Conservation (phyloP, 2,888 invertebrate genomes). For the Zygaena filipendulae region DNA sequence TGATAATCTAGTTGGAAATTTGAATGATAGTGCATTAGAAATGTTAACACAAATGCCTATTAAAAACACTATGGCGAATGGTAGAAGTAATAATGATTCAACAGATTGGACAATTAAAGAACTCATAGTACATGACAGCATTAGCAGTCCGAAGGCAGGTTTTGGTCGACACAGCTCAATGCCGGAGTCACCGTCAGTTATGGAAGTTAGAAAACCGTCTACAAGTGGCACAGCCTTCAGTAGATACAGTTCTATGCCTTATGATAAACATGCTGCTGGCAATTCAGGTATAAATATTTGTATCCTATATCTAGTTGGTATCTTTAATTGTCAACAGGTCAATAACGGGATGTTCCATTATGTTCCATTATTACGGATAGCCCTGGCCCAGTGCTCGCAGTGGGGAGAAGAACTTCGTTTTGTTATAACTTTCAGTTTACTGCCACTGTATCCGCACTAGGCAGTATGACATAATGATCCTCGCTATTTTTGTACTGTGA, state of each 20-base stretch:
- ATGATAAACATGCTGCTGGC: constrained; percentile 33
- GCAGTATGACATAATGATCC: too few relatives aligned
- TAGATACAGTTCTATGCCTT: constrained; percentile 56
- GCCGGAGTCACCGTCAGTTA: constrained; percentile 51
- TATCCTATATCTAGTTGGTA: too few relatives aligned
- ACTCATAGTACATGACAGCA: constrained; percentile 31
- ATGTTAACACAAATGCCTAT: constrained; percentile 45
- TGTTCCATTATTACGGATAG: too few relatives aligned
- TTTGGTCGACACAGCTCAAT: constrained; percentile 54
- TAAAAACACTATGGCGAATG: constrained; percentile 23
- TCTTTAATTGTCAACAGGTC: too few relatives aligned
- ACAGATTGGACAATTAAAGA: constrained; percentile 38
- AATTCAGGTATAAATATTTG: too few relatives aligned
- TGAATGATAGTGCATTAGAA: constrained; percentile 57
- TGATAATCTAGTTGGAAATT: constrained; percentile 49
- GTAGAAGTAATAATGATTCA: constrained; percentile 16
- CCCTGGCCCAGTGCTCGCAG: too few relatives aligned
- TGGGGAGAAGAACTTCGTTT: too few relatives aligned
- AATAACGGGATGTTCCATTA: too few relatives aligned
- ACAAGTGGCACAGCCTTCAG: constrained; percentile 51
- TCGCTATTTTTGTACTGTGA: too few relatives aligned
- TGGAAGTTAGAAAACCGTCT: constrained; percentile 34
- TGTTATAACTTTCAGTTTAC: too few relatives aligned
- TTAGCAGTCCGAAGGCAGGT: constrained; percentile 36
- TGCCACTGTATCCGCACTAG: too few relatives aligned